Evolutionary conservation across 2,113 vertebrate species (phyloP).

Genomic region (Casuarius casuarius): DNA sequence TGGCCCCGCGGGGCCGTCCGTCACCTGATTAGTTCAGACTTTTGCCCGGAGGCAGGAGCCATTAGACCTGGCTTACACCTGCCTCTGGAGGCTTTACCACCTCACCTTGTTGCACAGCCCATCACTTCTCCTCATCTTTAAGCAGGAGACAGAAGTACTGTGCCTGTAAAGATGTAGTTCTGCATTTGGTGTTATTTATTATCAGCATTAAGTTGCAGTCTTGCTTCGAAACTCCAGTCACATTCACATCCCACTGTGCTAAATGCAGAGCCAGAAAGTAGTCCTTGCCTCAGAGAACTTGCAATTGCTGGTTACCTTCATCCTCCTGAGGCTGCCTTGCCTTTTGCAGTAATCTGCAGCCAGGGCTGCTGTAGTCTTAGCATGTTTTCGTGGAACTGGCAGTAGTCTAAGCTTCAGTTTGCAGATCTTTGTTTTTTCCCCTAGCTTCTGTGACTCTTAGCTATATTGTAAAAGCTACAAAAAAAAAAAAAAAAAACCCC

Average conservation of each 20-base stretch:
- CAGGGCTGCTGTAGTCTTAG: background rate
- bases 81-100: background rate
- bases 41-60: background rate
- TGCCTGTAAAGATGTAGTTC: background rate
- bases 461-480: rapidly evolving
- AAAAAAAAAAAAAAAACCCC: background rate
- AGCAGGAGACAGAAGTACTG: background rate
- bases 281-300: background rate
- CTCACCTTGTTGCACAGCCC: background rate
- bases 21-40: background rate
- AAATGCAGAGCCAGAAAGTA: background rate
- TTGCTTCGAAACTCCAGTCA: background rate
- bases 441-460: background rate
- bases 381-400: background rate
- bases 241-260: rapidly evolving
- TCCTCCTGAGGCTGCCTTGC: background rate
- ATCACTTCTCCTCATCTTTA: background rate
- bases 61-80: background rate
- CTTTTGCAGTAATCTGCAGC: background rate
- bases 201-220: background rate
- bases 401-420: background rate
- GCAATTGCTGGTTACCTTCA: background rate
- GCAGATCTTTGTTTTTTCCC: background rate
- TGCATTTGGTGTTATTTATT: background rate
- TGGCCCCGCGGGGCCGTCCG: background rate